Conservation (phyloP, 2,113 vertebrate genomes). For the Cranoglanis bouderius region DNA sequence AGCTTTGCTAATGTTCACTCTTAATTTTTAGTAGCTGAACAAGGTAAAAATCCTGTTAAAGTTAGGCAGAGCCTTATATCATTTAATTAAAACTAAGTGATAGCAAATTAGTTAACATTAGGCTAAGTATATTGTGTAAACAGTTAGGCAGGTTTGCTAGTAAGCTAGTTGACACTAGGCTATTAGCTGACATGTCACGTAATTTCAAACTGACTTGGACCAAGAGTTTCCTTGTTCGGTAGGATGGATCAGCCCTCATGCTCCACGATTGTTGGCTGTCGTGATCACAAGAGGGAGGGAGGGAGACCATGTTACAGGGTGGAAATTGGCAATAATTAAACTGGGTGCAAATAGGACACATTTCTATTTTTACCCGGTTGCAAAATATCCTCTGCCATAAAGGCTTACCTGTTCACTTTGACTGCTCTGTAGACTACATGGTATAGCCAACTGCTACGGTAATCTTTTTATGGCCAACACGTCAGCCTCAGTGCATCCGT, state of each 20-base stretch:
- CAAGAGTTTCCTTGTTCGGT: neutral
- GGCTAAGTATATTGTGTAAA: neutral
- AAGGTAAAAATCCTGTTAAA: neutral
- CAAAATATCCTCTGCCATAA: neutral
- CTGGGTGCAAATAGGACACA: neutral
- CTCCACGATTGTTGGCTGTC: neutral
- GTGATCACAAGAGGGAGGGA: neutral
- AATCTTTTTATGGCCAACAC: conserved; percentile 9
- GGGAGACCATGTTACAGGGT: neutral
- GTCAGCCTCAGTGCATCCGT: neutral
- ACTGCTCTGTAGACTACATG: neutral
- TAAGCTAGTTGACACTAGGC: neutral
- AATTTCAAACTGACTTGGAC: neutral
- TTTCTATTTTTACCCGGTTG: neutral
- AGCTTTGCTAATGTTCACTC: neutral
- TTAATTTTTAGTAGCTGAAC: neutral
- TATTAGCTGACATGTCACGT: neutral
- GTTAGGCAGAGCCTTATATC: neutral
- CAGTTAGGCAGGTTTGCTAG: neutral
- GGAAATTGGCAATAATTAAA: neutral
- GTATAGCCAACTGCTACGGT: neutral
- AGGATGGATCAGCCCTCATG: neutral
- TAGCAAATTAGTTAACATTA: neutral
- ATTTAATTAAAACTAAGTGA: neutral
- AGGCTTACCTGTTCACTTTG: neutral